Conservation (phyloP, 2,113 vertebrate species). For the crab-eating macaque (Macaca fascicularis) region T2T-MFA8v1.1 NC_088386.1:105146501-105147000, state of each 20-base stretch:
- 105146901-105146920: not conserved
- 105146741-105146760: no score
- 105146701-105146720: not conserved
- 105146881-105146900: not conserved
- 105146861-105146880: not conserved
- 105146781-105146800: not conserved
- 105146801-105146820: not conserved
- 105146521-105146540: not conserved
- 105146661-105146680: not conserved
- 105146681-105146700: not conserved
- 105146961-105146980: not conserved
- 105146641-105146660: not conserved
- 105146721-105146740: not conserved
- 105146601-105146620: not conserved
- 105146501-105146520: not conserved
- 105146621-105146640: not conserved
- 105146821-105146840: not conserved
- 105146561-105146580: not conserved
- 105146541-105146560: not conserved
- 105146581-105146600: not conserved
- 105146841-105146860: not conserved
- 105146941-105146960: not conserved
- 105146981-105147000: not conserved
- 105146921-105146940: not conserved
- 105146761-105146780: not conserved